Conservation (phyloP, 2,888 invertebrate genomes). For the Steinernema carpocapsae region DNA sequence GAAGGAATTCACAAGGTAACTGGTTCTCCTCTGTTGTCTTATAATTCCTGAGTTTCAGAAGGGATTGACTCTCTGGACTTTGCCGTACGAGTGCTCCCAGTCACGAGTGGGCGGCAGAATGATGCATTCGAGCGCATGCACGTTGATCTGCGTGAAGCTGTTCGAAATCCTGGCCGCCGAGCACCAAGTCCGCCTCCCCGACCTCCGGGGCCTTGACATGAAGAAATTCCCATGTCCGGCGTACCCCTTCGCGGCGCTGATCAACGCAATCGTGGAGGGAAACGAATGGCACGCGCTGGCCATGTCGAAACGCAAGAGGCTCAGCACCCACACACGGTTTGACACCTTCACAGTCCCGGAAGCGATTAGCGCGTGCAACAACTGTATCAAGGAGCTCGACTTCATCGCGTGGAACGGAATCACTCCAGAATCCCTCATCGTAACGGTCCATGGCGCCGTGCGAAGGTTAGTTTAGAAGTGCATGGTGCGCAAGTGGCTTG, state of each 20-base stretch:
- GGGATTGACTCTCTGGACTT: conserved; percentile 1
- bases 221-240: background rate
- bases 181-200: background rate
- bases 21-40: background rate
- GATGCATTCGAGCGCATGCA: conserved; percentile 50
- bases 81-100: conserved; percentile 41
- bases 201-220: background rate
- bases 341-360: conserved; percentile 14
- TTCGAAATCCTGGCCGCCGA: conserved; percentile 40
- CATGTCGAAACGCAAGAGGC: conserved; percentile 8
- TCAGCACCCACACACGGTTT: background rate
- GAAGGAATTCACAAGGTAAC: background rate
- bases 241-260: background rate
- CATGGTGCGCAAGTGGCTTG: background rate
- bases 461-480: background rate
- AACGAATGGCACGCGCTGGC: conserved; percentile 29
- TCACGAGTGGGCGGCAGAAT: conserved; percentile 49
- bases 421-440: background rate
- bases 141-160: conserved; percentile 49
- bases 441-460: background rate
- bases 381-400: background rate
- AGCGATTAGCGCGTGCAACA: conserved; percentile 10
- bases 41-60: background rate
- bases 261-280: conserved; percentile 43
- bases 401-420: background rate